Conservation (phyloP, 2,888 invertebrate species). For the Apomyelois bistriatella region DNA sequence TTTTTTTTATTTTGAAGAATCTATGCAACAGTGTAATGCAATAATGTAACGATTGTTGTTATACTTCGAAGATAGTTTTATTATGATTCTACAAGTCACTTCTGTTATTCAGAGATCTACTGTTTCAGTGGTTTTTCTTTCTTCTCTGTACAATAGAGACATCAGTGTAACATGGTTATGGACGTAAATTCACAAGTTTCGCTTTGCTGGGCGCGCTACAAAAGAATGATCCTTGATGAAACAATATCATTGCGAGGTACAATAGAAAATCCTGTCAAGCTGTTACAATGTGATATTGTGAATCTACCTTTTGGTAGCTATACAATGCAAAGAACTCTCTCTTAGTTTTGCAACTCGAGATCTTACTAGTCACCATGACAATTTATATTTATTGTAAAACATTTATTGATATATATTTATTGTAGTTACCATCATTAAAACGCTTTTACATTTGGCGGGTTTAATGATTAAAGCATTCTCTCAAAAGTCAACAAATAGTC, state of each 20-base stretch:
- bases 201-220: constrained; percentile 47
- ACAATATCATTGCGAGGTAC: constrained; percentile 25
- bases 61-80: too few species aligned
- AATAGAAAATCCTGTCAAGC: constrained; percentile 21
- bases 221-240: constrained; percentile 44
- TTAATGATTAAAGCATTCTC: too few species aligned
- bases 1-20: constrained; percentile 20
- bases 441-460: too few species aligned
- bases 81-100: too few species aligned
- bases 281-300: not conserved
- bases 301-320: not conserved
- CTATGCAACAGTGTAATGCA: not conserved
- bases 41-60: not conserved
- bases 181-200: constrained; percentile 39
- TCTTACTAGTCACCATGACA: too few species aligned
- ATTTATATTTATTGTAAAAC: not conserved
- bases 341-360: constrained; percentile 2
- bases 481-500: too few species aligned
- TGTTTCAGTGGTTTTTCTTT: not conserved
- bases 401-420: too few species aligned
- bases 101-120: not conserved
- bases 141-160: not conserved
- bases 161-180: constrained; percentile 19
- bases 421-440: too few species aligned
- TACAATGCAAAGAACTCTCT: not conserved